Percentiles rank a stretch among this genome's conserved stretches.
phyloP scores from a whole-genome alignment of 2,888 invertebrate genomes.

The Patella depressa region DNA sequence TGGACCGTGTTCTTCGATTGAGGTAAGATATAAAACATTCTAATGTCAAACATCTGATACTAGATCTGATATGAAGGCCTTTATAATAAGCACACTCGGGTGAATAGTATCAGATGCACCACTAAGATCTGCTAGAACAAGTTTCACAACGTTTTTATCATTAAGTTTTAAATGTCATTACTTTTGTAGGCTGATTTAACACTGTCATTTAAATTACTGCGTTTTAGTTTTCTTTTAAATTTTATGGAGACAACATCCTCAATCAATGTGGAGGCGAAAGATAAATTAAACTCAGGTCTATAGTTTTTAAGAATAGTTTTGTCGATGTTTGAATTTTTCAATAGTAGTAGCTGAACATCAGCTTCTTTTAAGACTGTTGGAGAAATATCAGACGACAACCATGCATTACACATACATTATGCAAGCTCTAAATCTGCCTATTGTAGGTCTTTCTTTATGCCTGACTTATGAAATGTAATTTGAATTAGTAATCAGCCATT shows the following conservation, averaged over 20 bases:
- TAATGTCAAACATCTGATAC: not conserved
- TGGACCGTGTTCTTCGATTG: not conserved
- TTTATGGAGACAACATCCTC: not conserved
- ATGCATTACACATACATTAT: not conserved
- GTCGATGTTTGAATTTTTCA: not conserved
- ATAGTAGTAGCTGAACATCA: not conserved
- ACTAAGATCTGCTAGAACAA: not conserved
- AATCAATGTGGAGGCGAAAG: not conserved
- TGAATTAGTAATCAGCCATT: too few relatives aligned
- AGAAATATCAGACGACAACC: not conserved
- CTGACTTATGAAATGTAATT: too few relatives aligned
- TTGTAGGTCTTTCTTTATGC: too few relatives aligned
- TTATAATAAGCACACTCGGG: not conserved
- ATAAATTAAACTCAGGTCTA: not conserved
- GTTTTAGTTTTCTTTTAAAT: not conserved
- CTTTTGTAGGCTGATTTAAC: not conserved
- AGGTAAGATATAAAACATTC: not conserved
- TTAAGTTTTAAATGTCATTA: not conserved
- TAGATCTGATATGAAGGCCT: not conserved
- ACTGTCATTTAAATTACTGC: not conserved
- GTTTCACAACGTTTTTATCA: constrained; percentile 3
- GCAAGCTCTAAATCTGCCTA: too few relatives aligned
- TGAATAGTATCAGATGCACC: not conserved
- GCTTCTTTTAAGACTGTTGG: not conserved
- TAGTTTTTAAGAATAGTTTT: not conserved